phyloP scores from a whole-genome alignment of 2,888 invertebrate species.

The Labia minor region DNA sequence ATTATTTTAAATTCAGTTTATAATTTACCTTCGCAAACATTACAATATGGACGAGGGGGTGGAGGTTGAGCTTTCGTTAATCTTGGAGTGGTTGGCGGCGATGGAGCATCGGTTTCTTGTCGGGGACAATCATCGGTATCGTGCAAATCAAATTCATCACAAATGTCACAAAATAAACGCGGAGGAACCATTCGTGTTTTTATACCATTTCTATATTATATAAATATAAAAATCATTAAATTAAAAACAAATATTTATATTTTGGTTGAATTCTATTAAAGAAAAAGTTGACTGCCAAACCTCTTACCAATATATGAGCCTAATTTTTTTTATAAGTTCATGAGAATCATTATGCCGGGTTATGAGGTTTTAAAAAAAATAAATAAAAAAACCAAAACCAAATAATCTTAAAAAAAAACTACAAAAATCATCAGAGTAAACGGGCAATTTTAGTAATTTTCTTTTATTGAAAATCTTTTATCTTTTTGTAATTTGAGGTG shows the following conservation, averaged over 20 bases:
- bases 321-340: no score
- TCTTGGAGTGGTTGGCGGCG: slow-evolving; percentile 40
- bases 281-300: no score
- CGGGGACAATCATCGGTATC: slow-evolving; percentile 95
- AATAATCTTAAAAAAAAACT: no score
- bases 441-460: no score
- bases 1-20: neutral
- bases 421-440: no score
- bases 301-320: no score
- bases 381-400: slow-evolving; percentile 31
- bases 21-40: slow-evolving; percentile 72
- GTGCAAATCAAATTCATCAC: slow-evolving; percentile 90
- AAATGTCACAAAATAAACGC: slow-evolving; percentile 92
- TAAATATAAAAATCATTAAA: no score
- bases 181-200: slow-evolving; percentile 47
- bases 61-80: slow-evolving; percentile 38
- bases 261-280: no score
- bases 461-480: slow-evolving; percentile 33
- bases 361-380: no score
- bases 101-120: slow-evolving; percentile 52
- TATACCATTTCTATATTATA: slow-evolving; percentile 31
- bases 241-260: no score
- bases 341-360: no score
- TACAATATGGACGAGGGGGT: slow-evolving; percentile 69
- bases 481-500: neutral